Evolutionary conservation across 1,140 invertebrate species (phyloP), one percentile per base, ranked within the genome.

Genomic region (Uloborus diversus): DNA sequence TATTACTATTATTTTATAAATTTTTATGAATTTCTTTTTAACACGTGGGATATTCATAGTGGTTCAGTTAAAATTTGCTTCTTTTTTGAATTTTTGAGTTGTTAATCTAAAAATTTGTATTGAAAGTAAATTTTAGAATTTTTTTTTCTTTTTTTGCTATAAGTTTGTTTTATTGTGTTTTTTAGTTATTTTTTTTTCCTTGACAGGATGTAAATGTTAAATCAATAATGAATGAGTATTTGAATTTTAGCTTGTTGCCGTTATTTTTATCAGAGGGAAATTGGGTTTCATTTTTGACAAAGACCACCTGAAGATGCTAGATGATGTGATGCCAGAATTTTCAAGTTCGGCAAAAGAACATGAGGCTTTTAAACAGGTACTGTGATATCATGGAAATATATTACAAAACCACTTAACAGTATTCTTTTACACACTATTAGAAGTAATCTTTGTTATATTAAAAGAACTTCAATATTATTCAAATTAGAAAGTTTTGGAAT

Each of bases 261-360:
- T 69, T 9, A 79, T 79, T 11, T 51, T 59, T 17, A 2, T 28
- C 14, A 37, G 76, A 61, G 69, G 62, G 49, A 1, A 20, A 32
- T 53, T 79, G 14, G 53, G 64, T 7, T 59, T 28, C n/a, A 17
- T 79, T 23, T 79, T 69, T 61, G 33, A 68, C 32, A 62, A 79
- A 35, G n/a, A 33, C 23, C 64, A 79, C 49, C 35, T 79, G 17
- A 79, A 68, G 30, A 47, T 69, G 20, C 23, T 79, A 5, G 76
- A 79, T 79, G 76, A 79, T 61, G 56, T 30, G 11, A 79, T 69
- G 76, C 76, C 76, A 49, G 76, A 79, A 69, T 23, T 17, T 27
- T 20, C 47, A 17, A 59, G 61, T 23, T 51, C 32, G n/a, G 66
- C 56, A 51, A 64, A 57, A 56, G 32, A 25, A 25, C 30, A 33